A percentile compares a stretch with the other conserved stretches of the same genome.
These are phyloP conservation scores for Apoderus coryli DNA, from an alignment of 2,888 invertebrate species.

Conservation along the genomic window DNA sequence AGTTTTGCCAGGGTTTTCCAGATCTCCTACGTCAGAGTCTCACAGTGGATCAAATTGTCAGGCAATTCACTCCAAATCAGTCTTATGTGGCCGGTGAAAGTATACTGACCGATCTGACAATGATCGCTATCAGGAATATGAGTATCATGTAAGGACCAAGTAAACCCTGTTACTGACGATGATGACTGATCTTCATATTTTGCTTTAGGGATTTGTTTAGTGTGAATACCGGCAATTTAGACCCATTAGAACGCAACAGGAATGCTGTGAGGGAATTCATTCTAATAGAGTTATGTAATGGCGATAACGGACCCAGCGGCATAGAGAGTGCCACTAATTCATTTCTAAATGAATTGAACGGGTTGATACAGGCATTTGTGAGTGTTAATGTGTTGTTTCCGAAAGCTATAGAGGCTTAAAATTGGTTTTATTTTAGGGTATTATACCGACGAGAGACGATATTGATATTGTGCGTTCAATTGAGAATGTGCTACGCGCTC, in stretches of 20 bases:
- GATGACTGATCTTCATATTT: too few species aligned
- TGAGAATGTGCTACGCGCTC: conserved; percentile 25
- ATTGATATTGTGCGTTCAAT: conserved; percentile 29
- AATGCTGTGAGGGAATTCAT: conserved; percentile 35
- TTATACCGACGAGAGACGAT: conserved; percentile 25
- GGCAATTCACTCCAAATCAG: conserved; percentile 28
- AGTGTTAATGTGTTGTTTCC: conserved; percentile 18
- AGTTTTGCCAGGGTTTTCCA: conserved; percentile 19
- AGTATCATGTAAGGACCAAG: conserved; percentile 32
- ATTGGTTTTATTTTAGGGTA: conserved; percentile 21
- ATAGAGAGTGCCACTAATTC: conserved; percentile 32
- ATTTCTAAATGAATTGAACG: conserved; percentile 32
- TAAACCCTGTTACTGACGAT: too few species aligned
- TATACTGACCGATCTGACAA: conserved; percentile 32
- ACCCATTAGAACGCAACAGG: conserved; percentile 34
- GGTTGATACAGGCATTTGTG: conserved; percentile 33
- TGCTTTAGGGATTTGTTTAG: conserved; percentile 28
- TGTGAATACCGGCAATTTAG: conserved; percentile 28
- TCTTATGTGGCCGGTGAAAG: conserved; percentile 32
- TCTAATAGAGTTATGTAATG: conserved; percentile 31
- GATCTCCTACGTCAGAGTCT: conserved; percentile 17
- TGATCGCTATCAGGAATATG: conserved; percentile 28
- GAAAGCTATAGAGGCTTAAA: not conserved
- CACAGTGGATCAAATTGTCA: conserved; percentile 33
- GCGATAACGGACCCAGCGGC: conserved; percentile 29